Conservation (phyloP, 2,888 invertebrate species). For the Cynaeus angustus region DNA sequence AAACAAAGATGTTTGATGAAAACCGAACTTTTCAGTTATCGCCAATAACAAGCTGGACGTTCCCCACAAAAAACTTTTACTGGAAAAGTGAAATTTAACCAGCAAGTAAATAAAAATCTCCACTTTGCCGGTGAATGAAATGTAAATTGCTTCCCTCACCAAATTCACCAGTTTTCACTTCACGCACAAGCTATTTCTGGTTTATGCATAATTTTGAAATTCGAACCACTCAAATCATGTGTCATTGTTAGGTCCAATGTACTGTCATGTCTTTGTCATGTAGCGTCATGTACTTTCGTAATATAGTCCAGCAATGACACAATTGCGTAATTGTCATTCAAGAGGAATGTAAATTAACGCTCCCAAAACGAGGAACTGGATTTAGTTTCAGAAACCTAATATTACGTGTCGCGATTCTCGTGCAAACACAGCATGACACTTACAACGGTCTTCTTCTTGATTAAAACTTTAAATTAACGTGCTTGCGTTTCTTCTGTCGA, state of each 20-base stretch:
- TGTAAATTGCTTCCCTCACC: slow-evolving; percentile 11
- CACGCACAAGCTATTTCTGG: slow-evolving; percentile 1
- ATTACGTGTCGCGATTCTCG: slow-evolving; percentile 15
- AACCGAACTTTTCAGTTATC: too few relatives aligned
- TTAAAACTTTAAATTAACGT: slow-evolving; percentile 41
- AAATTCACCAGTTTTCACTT: slow-evolving; percentile 5
- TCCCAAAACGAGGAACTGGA: slow-evolving; percentile 30
- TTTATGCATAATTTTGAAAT: slow-evolving; percentile 15
- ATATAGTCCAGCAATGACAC: slow-evolving; percentile 22
- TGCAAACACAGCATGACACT: slow-evolving; percentile 25
- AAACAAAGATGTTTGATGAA: too few relatives aligned
- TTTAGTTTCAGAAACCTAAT: slow-evolving; percentile 19
- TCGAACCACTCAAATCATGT: slow-evolving; percentile 19
- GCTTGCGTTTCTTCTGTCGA: slow-evolving; percentile 1
- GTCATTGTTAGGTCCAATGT: slow-evolving; percentile 20
- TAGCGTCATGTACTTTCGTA: slow-evolving; percentile 36
- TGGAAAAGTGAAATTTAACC: slow-evolving; percentile 5
- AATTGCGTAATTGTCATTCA: slow-evolving; percentile 34
- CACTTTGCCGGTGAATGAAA: neutral
- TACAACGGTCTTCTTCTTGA: slow-evolving; percentile 23
- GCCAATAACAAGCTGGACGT: neutral
- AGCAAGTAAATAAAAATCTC: slow-evolving; percentile 7
- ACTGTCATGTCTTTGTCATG: slow-evolving; percentile 36
- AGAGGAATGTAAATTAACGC: slow-evolving; percentile 37
- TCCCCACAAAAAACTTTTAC: neutral